A percentile compares a stretch with the other conserved stretches of the same genome.
phyloP scores from a whole-genome alignment of 1,140 invertebrate genomes.

The Drosophila truncata region DNA sequence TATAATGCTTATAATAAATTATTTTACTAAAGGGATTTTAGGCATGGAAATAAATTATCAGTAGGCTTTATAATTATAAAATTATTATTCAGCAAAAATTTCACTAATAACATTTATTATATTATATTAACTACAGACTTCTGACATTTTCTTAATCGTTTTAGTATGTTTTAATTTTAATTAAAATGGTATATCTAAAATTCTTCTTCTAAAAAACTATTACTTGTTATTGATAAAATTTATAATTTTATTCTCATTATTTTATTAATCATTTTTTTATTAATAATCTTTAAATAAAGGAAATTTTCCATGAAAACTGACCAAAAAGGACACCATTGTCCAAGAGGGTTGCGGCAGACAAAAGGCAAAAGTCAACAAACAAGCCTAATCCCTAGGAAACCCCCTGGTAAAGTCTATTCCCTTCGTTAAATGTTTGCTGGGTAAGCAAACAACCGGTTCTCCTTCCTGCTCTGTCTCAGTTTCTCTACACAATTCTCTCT shows the following conservation, averaged over 20 bases:
- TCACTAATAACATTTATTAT: neutral
- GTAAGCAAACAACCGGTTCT: conserved; percentile 59
- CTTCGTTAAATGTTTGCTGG: conserved; percentile 47
- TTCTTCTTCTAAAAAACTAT: neutral
- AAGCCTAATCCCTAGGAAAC: conserved; percentile 22
- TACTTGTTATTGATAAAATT: neutral
- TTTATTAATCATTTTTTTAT: neutral
- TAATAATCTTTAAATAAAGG: neutral
- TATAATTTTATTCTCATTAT: too few species aligned
- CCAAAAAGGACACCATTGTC: neutral
- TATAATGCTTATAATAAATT: neutral
- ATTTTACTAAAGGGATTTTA: neutral
- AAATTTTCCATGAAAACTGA: neutral
- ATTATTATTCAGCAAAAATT: neutral
- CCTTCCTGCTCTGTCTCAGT: conserved; percentile 14
- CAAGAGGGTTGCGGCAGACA: neutral
- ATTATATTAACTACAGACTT: neutral
- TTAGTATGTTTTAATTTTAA: neutral
- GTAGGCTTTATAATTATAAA: neutral
- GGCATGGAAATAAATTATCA: neutral
- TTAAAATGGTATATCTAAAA: neutral
- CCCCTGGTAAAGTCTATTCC: conserved; percentile 6
- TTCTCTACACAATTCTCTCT: neutral
- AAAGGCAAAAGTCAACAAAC: conserved; percentile 28
- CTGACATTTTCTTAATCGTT: fast-evolving